Percentiles rank a stretch among this genome's conserved stretches.
phyloP scores from a whole-genome alignment of 2,888 invertebrate genomes.

The Zaprionus obscuricornis region DNA sequence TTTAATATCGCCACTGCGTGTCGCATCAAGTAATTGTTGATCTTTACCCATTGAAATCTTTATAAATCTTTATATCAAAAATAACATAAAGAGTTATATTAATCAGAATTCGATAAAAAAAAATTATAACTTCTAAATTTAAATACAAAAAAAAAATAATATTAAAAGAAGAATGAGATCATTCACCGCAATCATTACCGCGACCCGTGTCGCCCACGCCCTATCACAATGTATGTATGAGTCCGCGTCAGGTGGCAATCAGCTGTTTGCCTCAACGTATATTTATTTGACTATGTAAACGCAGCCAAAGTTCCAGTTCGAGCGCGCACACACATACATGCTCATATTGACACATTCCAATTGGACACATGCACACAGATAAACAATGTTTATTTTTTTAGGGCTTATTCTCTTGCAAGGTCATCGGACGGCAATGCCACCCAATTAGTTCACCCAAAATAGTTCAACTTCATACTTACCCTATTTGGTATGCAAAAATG shows the following conservation, averaged over 20 bases:
- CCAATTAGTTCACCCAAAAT: conserved; percentile 33
- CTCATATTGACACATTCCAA: conserved; percentile 44
- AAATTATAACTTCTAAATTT: background rate
- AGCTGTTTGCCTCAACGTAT: conserved; percentile 56
- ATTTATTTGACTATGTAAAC: too few relatives aligned
- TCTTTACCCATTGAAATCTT: conserved; percentile 92
- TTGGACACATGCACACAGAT: conserved; percentile 9
- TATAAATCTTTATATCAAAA: background rate
- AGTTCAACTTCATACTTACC: conserved; percentile 31
- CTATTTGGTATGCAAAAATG: conserved; percentile 24
- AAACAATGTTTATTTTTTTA: conserved; percentile 54
- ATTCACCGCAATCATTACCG: conserved; percentile 34
- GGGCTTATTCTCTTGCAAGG: conserved; percentile 70
- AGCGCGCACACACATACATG: conserved; percentile 13
- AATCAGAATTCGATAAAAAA: conserved; percentile 10
- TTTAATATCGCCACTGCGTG: conserved; percentile 93
- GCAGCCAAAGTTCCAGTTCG: conserved; percentile 30
- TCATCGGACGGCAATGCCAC: conserved; percentile 64
- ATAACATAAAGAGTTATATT: background rate
- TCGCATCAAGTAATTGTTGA: conserved; percentile 97
- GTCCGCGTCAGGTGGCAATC: conserved; percentile 61
- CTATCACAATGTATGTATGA: conserved; percentile 17
- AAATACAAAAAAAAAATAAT: too few relatives aligned
- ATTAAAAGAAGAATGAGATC: conserved; percentile 59
- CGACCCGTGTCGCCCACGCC: conserved; percentile 32